Base-by-base conservation (phyloP, 1,140 invertebrate species). In the Plectrocnemia conspersa region DNA sequence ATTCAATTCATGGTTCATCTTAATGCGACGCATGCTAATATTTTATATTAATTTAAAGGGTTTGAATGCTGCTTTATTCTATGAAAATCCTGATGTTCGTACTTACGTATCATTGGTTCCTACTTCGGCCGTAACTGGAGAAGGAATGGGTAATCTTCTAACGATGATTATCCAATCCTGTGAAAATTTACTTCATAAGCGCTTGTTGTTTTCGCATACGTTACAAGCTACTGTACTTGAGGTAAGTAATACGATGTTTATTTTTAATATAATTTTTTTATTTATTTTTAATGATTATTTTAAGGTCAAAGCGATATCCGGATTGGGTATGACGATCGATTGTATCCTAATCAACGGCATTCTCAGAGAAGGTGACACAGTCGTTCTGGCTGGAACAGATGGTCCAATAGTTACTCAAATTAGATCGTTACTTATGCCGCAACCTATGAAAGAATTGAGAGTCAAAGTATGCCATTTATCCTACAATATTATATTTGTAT, bases 321-420 rank as follows among this genome's bases (percentile, higher is more conserved):
- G 97, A 38, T 77, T 99, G 52, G 97, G 97, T 19, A 99, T 96
- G 49, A 99, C 97, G 3, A 96, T 99, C 66, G 97, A 99, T 79
- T 90, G 95, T 24, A 98, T 99, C 72, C 79, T 99, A 45, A 91
- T 99, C 27, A 99, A 99, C 76, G 97, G 97, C 11, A 86, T 81
- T 13, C 73, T 99, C 21, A 79, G 79, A 35, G 94, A 97, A 73
- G 93, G 94, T 18, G 93, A 99, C 63, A 94, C 91, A 0, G 88
- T 98, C 69, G 82, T 99, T 21, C 72, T 98, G 25, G 95, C 97
- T 7, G 97, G 97, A 24, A 97, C 93, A 3, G 97, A 99, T 66
- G 97, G 97, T 13, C 93, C 97, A 2, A 95, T 99, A 45, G 90
- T 95, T 2, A 99, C 97, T 1, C 92, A 97, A 76, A 96, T 99